A percentile compares a stretch with the other conserved stretches of the same genome.
These are phyloP conservation scores for Gavia stellata DNA, from an alignment of 2,113 vertebrate genomes.

Conservation along the genomic window DNA sequence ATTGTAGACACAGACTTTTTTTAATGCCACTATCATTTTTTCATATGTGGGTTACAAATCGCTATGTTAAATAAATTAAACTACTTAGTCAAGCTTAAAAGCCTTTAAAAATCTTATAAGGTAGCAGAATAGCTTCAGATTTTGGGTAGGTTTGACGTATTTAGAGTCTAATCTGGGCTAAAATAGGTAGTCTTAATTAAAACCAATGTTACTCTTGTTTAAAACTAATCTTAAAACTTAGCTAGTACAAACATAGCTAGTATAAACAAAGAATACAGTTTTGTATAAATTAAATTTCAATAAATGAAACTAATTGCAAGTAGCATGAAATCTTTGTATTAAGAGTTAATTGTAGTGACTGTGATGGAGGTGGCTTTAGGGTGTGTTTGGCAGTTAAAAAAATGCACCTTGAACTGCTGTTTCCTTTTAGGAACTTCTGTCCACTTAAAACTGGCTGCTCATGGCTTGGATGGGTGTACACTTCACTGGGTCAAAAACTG, in stretches of 20 bases:
- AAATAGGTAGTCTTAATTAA: constrained; percentile 11
- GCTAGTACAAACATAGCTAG: background rate
- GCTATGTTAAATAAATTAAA: constrained; percentile 37
- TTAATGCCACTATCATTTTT: constrained; percentile 23
- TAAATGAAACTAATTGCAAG: background rate
- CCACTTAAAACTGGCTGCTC: background rate
- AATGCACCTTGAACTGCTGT: background rate
- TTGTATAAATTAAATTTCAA: background rate
- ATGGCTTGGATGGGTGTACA: no score
- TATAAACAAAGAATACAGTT: background rate
- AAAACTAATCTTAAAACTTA: background rate
- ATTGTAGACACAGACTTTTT: background rate
- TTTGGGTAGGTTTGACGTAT: background rate
- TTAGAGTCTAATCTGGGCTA: background rate
- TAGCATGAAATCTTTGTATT: background rate
- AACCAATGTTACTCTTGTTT: background rate
- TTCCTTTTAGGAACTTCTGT: background rate
- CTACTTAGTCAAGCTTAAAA: constrained; percentile 39
- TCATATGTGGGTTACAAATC: constrained; percentile 34
- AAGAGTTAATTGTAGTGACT: background rate
- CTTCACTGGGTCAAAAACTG: no score
- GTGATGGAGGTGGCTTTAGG: background rate
- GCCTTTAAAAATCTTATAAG: constrained; percentile 4
- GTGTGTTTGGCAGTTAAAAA: background rate
- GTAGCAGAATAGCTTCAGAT: background rate